Evolutionary conservation across 2,888 invertebrate species (phyloP).

Genomic region (Sycophila texana): DNA sequence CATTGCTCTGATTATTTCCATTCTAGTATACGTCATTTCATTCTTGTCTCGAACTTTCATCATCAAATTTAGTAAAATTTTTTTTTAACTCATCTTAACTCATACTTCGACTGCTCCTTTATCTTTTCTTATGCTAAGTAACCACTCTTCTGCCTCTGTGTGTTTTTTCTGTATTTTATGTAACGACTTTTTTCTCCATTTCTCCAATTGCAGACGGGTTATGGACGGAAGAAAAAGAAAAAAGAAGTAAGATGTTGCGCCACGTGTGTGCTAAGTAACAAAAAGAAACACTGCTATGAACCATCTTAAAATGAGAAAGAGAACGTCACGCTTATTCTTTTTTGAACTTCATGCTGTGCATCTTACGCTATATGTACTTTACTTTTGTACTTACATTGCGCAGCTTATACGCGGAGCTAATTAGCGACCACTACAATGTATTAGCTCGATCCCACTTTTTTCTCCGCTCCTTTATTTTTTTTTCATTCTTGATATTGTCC

Average conservation of each 20-base stretch:
- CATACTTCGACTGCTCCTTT: constrained; percentile 40
- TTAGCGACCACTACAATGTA: constrained; percentile 51
- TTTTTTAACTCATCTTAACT: constrained; percentile 20
- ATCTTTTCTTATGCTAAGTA: constrained; percentile 62
- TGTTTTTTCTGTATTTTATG: constrained; percentile 72
- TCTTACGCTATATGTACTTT: constrained; percentile 43
- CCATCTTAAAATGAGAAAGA: constrained; percentile 45
- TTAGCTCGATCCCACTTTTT: constrained; percentile 38
- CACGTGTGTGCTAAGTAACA: constrained; percentile 63
- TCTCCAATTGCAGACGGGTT: constrained; percentile 87
- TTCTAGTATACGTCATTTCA: neutral
- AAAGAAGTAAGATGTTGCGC: constrained; percentile 92
- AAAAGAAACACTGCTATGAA: constrained; percentile 49
- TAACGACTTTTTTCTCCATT: constrained; percentile 75
- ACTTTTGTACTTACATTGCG: constrained; percentile 41
- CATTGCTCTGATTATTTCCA: constrained; percentile 36
- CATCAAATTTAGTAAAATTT: constrained; percentile 45
- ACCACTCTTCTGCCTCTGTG: constrained; percentile 61
- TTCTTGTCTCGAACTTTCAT: constrained; percentile 43
- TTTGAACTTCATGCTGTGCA: constrained; percentile 53
- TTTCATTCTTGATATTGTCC: constrained; percentile 16
- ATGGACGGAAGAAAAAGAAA: constrained; percentile 98
- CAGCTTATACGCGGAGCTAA: constrained; percentile 43
- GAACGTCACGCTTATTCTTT: constrained; percentile 54
- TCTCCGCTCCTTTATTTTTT: neutral